Percentiles rank a stretch among this genome's conserved stretches.
Conservation (phyloP, 2,888 invertebrate species). For the Calephelis perditalis region DNA sequence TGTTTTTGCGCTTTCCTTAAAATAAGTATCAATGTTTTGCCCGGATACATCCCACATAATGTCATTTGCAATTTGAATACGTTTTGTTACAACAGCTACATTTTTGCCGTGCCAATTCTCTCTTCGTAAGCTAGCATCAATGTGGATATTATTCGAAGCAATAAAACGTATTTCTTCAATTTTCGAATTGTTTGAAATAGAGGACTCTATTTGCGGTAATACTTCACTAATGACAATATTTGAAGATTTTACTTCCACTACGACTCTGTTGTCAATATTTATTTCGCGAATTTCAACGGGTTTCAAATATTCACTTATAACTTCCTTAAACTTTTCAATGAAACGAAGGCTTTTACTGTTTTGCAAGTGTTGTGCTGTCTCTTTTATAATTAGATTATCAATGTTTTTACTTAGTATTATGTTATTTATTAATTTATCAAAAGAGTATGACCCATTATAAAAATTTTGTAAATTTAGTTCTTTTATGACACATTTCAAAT, state of each 20-base stretch:
- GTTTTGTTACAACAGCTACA: conserved; percentile 12
- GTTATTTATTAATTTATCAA: conserved; percentile 7
- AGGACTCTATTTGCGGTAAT: conserved; percentile 7
- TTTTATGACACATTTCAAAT: conserved; percentile 2
- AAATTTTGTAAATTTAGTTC: conserved; percentile 7
- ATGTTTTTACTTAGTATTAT: background rate
- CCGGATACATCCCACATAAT: conserved; percentile 17
- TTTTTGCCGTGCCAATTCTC: conserved; percentile 17
- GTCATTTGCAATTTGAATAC: conserved; percentile 1
- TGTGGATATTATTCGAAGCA: conserved; percentile 12
- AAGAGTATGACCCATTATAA: background rate
- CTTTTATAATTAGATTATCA: conserved; percentile 1
- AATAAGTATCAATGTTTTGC: conserved; percentile 8
- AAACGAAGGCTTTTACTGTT: conserved; percentile 4
- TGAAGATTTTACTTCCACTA: conserved; percentile 14
- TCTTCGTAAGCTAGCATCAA: conserved; percentile 9
- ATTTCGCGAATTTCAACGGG: conserved; percentile 8
- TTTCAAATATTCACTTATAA: conserved; percentile 8
- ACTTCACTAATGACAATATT: conserved; percentile 10
- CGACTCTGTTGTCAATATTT: conserved; percentile 3
- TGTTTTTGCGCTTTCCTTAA: conserved; percentile 1
- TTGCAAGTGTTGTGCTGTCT: conserved; percentile 7
- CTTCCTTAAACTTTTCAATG: conserved; percentile 10
- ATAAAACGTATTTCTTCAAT: conserved; percentile 16
- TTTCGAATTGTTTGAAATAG: conserved; percentile 4